These are phyloP conservation scores for Drosophila neocordata DNA, from an alignment of 1,140 invertebrate species.

Conservation along the genomic window DNA sequence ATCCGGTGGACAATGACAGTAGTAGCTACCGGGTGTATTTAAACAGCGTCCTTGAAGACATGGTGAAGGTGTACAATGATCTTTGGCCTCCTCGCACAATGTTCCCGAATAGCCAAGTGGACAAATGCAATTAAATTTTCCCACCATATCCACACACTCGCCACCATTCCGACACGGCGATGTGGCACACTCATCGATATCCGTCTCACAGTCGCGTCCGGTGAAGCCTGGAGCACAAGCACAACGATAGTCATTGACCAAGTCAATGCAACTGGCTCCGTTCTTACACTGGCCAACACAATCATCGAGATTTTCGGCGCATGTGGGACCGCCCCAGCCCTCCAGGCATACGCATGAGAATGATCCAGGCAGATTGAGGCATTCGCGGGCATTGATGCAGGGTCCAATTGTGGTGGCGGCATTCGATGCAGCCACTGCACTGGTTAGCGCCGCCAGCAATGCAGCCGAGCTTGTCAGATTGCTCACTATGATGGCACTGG, in stretches of 20 bases:
- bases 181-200: conserved; percentile 87
- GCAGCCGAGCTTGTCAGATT: conserved; percentile 84
- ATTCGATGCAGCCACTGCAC: conserved; percentile 89
- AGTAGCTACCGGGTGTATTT: conserved; percentile 93
- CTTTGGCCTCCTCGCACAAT: conserved; percentile 91
- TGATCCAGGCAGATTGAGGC: conserved; percentile 91
- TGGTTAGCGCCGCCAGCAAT: conserved; percentile 93
- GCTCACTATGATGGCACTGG: conserved; percentile 64
- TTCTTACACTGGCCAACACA: conserved; percentile 93
- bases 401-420: conserved; percentile 82
- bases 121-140: conserved; percentile 89
- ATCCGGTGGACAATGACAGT: conserved; percentile 93
- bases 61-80: conserved; percentile 92
- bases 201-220: conserved; percentile 88
- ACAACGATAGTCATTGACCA: conserved; percentile 92
- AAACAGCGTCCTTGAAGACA: conserved; percentile 93
- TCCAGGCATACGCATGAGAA: conserved; percentile 91
- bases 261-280: conserved; percentile 90
- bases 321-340: conserved; percentile 94
- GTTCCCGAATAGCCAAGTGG: conserved; percentile 91
- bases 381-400: conserved; percentile 92
- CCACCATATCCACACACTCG: conserved; percentile 89
- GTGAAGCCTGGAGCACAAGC: conserved; percentile 89
- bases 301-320: conserved; percentile 94
- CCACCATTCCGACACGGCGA: conserved; percentile 92